Conservation (phyloP, 35 echinoderm and acorn worm species). For the Anneissia japonica region DNA sequence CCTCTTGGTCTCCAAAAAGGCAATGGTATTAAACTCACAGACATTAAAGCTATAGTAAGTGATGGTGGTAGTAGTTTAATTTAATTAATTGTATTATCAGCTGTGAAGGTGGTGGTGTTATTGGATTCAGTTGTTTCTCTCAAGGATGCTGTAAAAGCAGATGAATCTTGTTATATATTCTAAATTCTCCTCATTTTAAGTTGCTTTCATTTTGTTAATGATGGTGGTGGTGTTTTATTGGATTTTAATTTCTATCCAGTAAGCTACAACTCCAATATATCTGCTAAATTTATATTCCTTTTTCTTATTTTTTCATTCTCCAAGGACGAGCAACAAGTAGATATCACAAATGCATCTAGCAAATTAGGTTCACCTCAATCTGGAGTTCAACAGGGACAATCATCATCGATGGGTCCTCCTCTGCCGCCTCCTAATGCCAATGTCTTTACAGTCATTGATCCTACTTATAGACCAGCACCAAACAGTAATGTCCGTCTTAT, state of each 20-base stretch:
- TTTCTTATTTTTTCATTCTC: no score
- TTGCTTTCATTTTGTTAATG: no score
- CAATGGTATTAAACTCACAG: not conserved
- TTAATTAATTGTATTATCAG: no score
- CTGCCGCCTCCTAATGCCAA: not conserved
- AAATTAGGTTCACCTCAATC: not conserved
- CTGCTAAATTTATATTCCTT: no score
- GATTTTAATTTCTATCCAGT: no score
- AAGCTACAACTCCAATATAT: no score
- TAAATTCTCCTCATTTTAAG: no score
- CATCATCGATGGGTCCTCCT: not conserved
- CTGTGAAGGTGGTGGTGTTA: no score
- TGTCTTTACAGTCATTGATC: not conserved
- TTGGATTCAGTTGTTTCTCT: no score
- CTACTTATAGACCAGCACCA: not conserved
- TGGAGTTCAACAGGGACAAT: not conserved
- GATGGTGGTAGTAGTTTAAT: not conserved
- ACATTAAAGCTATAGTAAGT: not conserved
- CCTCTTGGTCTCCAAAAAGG: not conserved
- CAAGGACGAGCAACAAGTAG: not conserved
- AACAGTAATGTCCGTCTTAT: not conserved
- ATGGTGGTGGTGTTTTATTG: no score
- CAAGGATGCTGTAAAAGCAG: no score
- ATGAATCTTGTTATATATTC: no score
- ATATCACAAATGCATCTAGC: not conserved